These are phyloP conservation scores for Pungitius pungitius DNA, from an alignment of 2,113 vertebrate genomes.

Conservation along the genomic window DNA sequence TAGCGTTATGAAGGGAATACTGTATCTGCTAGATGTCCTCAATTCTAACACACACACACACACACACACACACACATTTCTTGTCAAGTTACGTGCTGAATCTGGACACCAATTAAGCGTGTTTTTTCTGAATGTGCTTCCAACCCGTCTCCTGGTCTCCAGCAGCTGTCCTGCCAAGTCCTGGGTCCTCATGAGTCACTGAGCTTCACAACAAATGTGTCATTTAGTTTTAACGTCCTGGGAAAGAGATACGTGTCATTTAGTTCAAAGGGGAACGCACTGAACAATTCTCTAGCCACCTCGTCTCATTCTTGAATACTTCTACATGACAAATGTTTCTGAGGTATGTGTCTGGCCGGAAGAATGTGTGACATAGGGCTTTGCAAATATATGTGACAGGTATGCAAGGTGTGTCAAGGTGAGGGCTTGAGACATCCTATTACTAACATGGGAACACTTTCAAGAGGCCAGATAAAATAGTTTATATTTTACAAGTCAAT, in stretches of 20 bases:
- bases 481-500: constrained; percentile 4
- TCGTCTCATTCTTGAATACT: not conserved
- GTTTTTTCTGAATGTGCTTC: constrained; percentile 24
- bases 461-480: constrained; percentile 2
- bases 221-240: not conserved
- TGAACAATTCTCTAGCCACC: not conserved
- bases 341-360: not conserved
- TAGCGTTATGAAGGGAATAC: not conserved
- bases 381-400: constrained; percentile 3
- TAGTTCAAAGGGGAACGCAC: constrained; percentile 11
- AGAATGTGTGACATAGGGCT: not conserved
- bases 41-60: constrained; percentile 1
- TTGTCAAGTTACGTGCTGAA: constrained; percentile 35
- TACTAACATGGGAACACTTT: constrained; percentile 56
- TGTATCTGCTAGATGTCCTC: not conserved
- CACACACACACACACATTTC: constrained; percentile 1
- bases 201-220: constrained; percentile 19
- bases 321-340: constrained; percentile 9
- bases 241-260: not conserved
- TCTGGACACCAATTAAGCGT: constrained; percentile 41
- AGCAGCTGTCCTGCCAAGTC: constrained; percentile 37
- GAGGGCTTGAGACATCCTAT: constrained; percentile 12
- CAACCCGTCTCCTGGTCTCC: constrained; percentile 8
- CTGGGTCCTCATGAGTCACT: not conserved
- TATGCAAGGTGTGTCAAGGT: constrained; percentile 30